Evolutionary conservation across 2,888 invertebrate species (phyloP).

Genomic region (Macrophya annulata): DNA sequence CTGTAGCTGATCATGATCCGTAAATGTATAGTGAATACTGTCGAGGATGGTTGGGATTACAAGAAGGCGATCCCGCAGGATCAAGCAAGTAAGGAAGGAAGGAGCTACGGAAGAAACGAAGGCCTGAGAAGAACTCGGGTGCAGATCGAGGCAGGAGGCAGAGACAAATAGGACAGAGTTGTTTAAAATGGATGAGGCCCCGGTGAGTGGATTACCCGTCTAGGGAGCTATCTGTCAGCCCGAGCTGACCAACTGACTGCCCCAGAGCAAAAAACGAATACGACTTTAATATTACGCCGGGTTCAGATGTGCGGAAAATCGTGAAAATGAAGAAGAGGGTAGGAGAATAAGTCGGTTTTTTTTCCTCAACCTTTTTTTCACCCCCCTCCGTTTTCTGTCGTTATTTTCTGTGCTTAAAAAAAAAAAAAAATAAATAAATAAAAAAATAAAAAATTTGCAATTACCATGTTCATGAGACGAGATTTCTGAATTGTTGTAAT

Average conservation of each 20-base stretch:
- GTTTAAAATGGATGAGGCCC: conserved; percentile 71
- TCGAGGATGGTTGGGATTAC: conserved; percentile 51
- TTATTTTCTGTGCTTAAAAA: not conserved
- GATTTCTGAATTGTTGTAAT: conserved; percentile 10
- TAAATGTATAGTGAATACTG: not conserved
- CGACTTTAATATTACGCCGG: conserved; percentile 33
- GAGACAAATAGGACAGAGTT: conserved; percentile 68
- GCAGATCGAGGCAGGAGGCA: conserved; percentile 42
- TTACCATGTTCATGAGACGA: not conserved
- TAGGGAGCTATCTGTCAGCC: conserved; percentile 68
- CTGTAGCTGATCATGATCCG: not conserved
- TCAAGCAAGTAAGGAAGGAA: conserved; percentile 45
- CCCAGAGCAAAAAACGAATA: conserved; percentile 17
- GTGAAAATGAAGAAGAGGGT: not conserved
- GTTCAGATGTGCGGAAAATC: conserved; percentile 32
- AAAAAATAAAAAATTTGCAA: not conserved
- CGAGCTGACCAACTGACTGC: conserved; percentile 59
- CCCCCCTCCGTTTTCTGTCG: not conserved
- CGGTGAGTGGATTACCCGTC: conserved; percentile 70
- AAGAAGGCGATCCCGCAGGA: conserved; percentile 59
- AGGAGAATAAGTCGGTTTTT: not conserved
- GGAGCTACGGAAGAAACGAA: conserved; percentile 60
- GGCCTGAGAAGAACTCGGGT: conserved; percentile 51
- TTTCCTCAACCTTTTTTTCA: not conserved
- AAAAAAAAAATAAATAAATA: too few relatives aligned